Percentiles rank a stretch among this genome's conserved stretches.
Conservation (phyloP, 2,888 invertebrate genomes). For the Spatulosminthurus flaviceps region DNA sequence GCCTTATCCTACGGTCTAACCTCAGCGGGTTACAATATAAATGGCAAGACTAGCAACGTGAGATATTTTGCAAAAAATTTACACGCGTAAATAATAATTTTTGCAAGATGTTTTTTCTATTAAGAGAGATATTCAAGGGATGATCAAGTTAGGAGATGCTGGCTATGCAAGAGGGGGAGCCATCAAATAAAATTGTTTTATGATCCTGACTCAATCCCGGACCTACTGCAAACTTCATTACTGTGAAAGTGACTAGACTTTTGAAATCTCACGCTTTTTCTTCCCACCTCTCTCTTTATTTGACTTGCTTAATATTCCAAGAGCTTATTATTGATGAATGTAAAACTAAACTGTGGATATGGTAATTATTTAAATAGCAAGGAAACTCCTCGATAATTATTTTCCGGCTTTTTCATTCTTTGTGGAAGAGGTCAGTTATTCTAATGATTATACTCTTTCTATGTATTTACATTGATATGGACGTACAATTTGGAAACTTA, state of each 20-base stretch:
- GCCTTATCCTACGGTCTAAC: too few species aligned
- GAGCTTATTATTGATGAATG: neutral
- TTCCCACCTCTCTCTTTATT: neutral
- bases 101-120: neutral
- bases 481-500: neutral
- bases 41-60: too few species aligned
- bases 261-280: neutral
- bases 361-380: neutral
- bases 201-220: slow-evolving; percentile 39
- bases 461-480: neutral
- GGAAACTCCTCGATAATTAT: neutral
- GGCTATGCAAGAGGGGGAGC: neutral
- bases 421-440: neutral
- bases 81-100: too few species aligned
- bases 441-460: neutral
- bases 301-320: neutral
- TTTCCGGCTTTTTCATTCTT: neutral
- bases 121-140: neutral
- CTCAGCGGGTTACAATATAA: too few species aligned
- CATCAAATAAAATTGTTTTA: slow-evolving; percentile 22
- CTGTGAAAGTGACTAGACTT: too few species aligned
- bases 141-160: neutral
- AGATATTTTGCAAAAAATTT: too few species aligned
- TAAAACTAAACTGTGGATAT: neutral
- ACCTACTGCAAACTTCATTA: slow-evolving; percentile 36